Evolutionary conservation across 1,140 invertebrate genomes (phyloP).

Genomic region (Panulirus ornatus): DNA sequence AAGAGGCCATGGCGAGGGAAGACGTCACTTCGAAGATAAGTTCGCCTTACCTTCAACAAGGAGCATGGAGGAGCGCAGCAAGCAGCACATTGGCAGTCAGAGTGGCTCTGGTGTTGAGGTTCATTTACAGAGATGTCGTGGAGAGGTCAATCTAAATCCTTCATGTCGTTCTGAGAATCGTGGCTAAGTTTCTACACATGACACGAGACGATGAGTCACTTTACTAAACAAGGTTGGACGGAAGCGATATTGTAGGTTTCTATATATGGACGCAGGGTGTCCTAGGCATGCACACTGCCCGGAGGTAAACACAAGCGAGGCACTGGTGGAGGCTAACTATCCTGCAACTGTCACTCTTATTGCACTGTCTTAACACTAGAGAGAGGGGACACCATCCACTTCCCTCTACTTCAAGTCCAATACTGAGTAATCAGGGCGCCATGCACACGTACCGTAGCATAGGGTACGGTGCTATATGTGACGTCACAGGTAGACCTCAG

Average conservation of each 20-base stretch:
- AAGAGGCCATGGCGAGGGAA: no score
- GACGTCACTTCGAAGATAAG: no score
- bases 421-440: conserved; percentile 37
- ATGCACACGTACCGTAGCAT: conserved; percentile 16
- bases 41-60: conserved; percentile 67
- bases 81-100: conserved; percentile 52
- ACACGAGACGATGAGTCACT: neutral
- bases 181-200: neutral
- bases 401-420: conserved; percentile 23
- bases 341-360: conserved; percentile 57
- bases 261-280: conserved; percentile 16
- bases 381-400: conserved; percentile 29
- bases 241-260: conserved; percentile 17
- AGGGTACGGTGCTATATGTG: conserved; percentile 44
- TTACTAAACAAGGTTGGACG: neutral
- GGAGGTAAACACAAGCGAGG: conserved; percentile 43
- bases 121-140: conserved; percentile 37
- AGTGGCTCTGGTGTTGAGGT: neutral
- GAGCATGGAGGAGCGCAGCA: conserved; percentile 59
- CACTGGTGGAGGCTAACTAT: conserved; percentile 32
- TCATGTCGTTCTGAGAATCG: neutral
- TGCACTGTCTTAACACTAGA: conserved; percentile 49
- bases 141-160: conserved; percentile 27
- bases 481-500: conserved; percentile 58
- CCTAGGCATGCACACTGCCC: conserved; percentile 22